Percentiles rank a stretch among this genome's conserved stretches.
Evolutionary conservation across 1,140 invertebrate genomes (phyloP).

Genomic region (Pseudomyrmex pallidus): DNA sequence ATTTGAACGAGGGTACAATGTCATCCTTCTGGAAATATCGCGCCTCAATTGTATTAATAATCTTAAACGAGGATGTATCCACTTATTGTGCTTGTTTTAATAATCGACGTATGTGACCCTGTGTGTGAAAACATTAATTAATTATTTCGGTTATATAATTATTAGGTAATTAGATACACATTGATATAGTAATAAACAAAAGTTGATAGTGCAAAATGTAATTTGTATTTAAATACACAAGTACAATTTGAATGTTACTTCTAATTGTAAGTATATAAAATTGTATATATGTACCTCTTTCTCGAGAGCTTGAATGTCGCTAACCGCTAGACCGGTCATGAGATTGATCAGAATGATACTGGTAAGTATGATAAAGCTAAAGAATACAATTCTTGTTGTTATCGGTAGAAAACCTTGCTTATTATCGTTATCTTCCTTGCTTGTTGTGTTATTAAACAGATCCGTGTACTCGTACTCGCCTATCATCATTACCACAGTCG

Average conservation of each 20-base stretch:
- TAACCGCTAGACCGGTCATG: slow-evolving; percentile 88
- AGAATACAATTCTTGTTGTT: slow-evolving; percentile 86
- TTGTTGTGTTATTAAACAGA: slow-evolving; percentile 67
- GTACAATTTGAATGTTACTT: neutral
- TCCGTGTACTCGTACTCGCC: slow-evolving; percentile 86
- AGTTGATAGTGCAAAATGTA: neutral
- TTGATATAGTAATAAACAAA: neutral
- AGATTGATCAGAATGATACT: slow-evolving; percentile 86
- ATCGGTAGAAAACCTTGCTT: slow-evolving; percentile 64
- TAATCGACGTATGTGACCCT: slow-evolving; percentile 80
- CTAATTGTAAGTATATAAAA: neutral
- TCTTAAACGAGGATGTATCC: slow-evolving; percentile 60
- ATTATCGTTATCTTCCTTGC: neutral
- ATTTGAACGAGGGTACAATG: slow-evolving; percentile 49
- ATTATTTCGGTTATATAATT: slow-evolving; percentile 1
- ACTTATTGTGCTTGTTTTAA: slow-evolving; percentile 79
- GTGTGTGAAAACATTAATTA: slow-evolving; percentile 65
- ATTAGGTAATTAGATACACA: neutral
- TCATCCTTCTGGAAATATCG: slow-evolving; percentile 66
- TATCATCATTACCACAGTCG: slow-evolving; percentile 87
- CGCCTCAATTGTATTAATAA: slow-evolving; percentile 54
- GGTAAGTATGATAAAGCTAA: slow-evolving; percentile 87
- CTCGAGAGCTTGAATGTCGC: slow-evolving; percentile 87
- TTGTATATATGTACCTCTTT: slow-evolving; percentile 72
- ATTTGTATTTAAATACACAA: neutral